phyloP scores from a whole-genome alignment of 2,888 invertebrate species.

The Watsonalla binaria region DNA sequence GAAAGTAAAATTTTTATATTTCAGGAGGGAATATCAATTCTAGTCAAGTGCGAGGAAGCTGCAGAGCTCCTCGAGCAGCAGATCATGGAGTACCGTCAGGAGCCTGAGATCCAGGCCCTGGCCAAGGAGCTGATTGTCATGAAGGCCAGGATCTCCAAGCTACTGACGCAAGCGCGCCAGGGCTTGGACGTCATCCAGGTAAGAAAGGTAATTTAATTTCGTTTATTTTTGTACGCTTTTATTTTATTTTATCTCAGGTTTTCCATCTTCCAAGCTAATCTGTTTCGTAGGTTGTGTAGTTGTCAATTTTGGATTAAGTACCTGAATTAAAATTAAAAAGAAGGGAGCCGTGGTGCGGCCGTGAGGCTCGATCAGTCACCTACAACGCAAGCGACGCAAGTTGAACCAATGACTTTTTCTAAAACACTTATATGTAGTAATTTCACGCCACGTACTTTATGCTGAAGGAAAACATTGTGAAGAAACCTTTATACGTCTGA shows the following conservation, averaged over 20 bases:
- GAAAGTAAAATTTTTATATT: slow-evolving; percentile 25
- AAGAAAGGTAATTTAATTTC: slow-evolving; percentile 57
- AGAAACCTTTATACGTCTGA: no score
- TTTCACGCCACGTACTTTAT: no score
- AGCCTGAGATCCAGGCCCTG: slow-evolving; percentile 80
- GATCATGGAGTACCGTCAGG: slow-evolving; percentile 81
- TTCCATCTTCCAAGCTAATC: no score
- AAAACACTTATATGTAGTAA: no score
- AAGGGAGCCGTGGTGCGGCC: no score
- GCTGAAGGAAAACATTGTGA: no score
- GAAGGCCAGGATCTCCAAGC: slow-evolving; percentile 81
- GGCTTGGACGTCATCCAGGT: slow-evolving; percentile 78
- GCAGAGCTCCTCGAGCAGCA: slow-evolving; percentile 81
- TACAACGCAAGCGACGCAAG: no score
- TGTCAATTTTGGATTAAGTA: no score
- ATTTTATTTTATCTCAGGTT: not conserved
- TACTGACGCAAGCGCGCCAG: slow-evolving; percentile 84
- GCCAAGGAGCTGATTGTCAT: slow-evolving; percentile 78
- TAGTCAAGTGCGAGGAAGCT: slow-evolving; percentile 83
- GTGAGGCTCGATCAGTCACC: no score
- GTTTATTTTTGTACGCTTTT: slow-evolving; percentile 11
- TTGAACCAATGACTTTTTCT: no score
- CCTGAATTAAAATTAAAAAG: no score
- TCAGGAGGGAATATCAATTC: slow-evolving; percentile 84
- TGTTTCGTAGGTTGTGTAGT: no score